Conservation (phyloP, 2,113 vertebrate species). For the Callaeas wilsoni region DNA sequence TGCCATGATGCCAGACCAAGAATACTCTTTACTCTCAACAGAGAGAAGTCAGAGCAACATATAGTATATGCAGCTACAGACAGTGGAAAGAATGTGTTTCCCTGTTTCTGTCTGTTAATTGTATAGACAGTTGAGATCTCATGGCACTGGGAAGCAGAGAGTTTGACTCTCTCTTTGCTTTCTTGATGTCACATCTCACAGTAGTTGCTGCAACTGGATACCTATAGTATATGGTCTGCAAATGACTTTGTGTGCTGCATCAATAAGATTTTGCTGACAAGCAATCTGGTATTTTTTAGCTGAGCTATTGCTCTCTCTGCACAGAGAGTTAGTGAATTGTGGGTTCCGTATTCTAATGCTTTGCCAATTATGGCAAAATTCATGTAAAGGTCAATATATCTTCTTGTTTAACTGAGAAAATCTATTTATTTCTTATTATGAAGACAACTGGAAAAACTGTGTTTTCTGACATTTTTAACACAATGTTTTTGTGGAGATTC, state of each 20-base stretch:
- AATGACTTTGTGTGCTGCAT: background rate
- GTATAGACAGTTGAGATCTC: background rate
- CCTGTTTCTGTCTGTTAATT: background rate
- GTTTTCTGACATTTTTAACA: conserved; percentile 22
- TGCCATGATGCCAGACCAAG: background rate
- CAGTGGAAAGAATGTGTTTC: background rate
- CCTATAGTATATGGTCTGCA: background rate
- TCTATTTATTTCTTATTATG: conserved; percentile 28
- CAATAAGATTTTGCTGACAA: background rate
- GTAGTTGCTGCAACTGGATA: background rate
- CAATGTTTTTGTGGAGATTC: background rate
- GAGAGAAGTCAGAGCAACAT: background rate
- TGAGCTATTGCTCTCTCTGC: background rate
- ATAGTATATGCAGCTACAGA: background rate
- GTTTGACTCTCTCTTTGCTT: background rate
- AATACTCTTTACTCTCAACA: background rate
- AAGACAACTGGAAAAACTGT: conserved; percentile 2
- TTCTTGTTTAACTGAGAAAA: conserved; percentile 55
- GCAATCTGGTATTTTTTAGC: background rate
- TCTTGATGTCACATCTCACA: background rate
- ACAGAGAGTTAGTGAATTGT: background rate
- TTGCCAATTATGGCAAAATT: background rate
- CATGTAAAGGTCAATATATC: background rate
- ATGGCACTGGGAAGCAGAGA: background rate
- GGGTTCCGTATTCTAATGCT: background rate